Evolutionary conservation across 2,888 invertebrate species (phyloP).

Genomic region (Synergus umbraculus): DNA sequence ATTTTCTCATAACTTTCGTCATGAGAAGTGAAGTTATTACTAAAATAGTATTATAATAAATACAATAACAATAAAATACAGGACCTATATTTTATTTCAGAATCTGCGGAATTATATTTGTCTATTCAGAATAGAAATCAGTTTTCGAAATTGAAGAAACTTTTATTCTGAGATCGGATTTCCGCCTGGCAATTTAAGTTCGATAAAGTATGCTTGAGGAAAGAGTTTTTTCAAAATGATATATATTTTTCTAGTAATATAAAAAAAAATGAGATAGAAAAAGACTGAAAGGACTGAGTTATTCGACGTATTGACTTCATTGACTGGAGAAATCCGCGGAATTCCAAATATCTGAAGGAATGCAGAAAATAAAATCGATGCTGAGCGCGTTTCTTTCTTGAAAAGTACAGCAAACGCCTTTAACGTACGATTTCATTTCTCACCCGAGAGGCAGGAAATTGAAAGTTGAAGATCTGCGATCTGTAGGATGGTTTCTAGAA

Average conservation of each 20-base stretch:
- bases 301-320: constrained; percentile 40
- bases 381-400: constrained; percentile 37
- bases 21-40: not conserved
- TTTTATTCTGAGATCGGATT: not conserved
- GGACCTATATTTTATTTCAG: not conserved
- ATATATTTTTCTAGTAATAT: constrained; percentile 18
- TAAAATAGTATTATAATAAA: too few relatives aligned
- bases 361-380: constrained; percentile 41
- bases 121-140: not conserved
- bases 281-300: constrained; percentile 4
- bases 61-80: too few relatives aligned
- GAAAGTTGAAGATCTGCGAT: constrained; percentile 40
- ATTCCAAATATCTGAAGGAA: constrained; percentile 40
- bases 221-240: too few relatives aligned
- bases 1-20: not conserved
- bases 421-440: constrained; percentile 37
- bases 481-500: constrained; percentile 30
- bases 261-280: constrained; percentile 6
- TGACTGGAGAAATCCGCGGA: constrained; percentile 40
- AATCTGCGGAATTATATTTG: not conserved
- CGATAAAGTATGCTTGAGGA: too few relatives aligned
- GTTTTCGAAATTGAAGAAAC: constrained; percentile 1
- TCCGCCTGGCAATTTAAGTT: too few relatives aligned
- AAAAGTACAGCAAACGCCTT: constrained; percentile 37
- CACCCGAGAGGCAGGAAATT: constrained; percentile 37